Evolutionary conservation across 2,113 vertebrate species (phyloP), one percentile per base, ranked within the genome.

Genomic region (Columbina picui): DNA sequence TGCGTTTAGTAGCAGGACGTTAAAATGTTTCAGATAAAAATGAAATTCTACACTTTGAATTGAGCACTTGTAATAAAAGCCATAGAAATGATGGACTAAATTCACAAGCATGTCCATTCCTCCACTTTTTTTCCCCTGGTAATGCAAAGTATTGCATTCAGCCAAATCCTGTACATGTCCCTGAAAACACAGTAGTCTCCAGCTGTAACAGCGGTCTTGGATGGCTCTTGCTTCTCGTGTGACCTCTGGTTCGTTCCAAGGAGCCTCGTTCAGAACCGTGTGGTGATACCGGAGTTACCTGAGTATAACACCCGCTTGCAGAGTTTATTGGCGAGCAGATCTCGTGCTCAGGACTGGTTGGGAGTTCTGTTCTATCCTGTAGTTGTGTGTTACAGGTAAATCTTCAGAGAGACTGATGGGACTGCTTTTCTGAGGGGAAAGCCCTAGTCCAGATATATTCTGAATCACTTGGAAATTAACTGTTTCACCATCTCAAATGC

Each of bases 201-300:
- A 2, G 26, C 38, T 57, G 7, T 47, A 12, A 32, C 8, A 34
- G 57, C 13, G 12, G 9, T 77, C 11, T 5, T 9, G 7, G 19
- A 21, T 14, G 47, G 59, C 47, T 83, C 25, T 0, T 52, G 36
- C 77, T 84, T 84, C 38, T 56, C 32, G 2, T 19, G 56, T 52
- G 34, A 43, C 32, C 41, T 73, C 39, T 38, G 61, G 55, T 4
- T 75, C 30, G 18, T 17, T n/a, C 14, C n/a, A 38, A 53, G 67
- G 41, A 43, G 41, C 30, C 25, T 70, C 2, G 7, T 56, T 79
- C 0, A 1, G 34, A 50, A 57, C 2, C 1, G 0, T 7, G 3
- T 52, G 52, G n/a, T 61, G 45, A n/a, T 25, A 27, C 7, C 69
- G 55, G 56, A 41, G 43, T 39, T 49, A 26, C 32, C 50, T 52